Percentiles rank a stretch among this genome's conserved stretches.
These are phyloP conservation scores for Drosophila paulistorum DNA, from an alignment of 1,140 invertebrate genomes.

Conservation along the genomic window DNA sequence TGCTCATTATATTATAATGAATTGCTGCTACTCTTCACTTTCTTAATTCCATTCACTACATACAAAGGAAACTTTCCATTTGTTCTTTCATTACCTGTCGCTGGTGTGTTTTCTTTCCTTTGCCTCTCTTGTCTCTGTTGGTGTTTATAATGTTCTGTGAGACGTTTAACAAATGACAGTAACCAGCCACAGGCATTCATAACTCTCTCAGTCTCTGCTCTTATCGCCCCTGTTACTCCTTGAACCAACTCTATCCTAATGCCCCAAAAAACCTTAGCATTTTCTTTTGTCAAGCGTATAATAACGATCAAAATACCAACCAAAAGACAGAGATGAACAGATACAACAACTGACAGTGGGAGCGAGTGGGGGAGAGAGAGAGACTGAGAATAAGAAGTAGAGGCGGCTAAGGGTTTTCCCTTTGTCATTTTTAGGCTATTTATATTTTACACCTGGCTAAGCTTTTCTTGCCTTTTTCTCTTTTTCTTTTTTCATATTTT, in stretches of 20 bases:
- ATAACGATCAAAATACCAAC: constrained; percentile 28
- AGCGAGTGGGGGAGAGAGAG: background rate
- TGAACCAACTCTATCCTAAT: constrained; percentile 21
- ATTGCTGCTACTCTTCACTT: background rate
- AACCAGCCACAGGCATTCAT: constrained; percentile 23
- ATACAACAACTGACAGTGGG: background rate
- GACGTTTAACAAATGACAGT: constrained; percentile 20
- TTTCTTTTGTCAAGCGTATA: constrained; percentile 43
- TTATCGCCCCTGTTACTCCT: constrained; percentile 1
- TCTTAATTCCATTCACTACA: background rate
- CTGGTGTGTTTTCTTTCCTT: background rate
- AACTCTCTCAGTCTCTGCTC: constrained; percentile 12
- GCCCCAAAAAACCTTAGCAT: background rate
- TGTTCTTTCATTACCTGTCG: background rate
- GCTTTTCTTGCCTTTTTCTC: constrained; percentile 38
- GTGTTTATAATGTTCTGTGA: background rate
- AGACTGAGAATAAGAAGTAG: background rate
- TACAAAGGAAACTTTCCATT: constrained; percentile 6
- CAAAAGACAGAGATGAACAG: constrained; percentile 2
- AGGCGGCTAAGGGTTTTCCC: constrained; percentile 21
- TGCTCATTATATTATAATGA: constrained; percentile 9
- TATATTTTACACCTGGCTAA: constrained; percentile 72
- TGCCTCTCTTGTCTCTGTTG: background rate
- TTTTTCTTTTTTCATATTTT: background rate
- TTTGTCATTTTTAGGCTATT: constrained; percentile 56